Evolutionary conservation across 2,113 vertebrate genomes (phyloP), one percentile per base, ranked within the genome.

Genomic region (Ranitomeya imitator): DNA sequence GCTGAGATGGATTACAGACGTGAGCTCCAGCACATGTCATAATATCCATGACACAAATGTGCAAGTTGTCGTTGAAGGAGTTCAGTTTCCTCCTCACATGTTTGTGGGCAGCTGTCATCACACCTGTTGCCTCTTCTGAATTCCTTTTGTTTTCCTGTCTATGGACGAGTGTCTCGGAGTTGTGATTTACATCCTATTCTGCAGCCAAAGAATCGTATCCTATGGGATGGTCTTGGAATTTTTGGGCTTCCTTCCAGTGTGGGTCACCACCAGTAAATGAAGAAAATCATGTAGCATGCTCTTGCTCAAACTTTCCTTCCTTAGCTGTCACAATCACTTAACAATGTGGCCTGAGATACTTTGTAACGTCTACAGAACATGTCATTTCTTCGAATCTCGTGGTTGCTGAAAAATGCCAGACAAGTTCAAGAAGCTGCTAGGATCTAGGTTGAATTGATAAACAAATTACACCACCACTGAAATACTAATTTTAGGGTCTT

Each of bases 121-220:
- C 82, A 84, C 82, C 82, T 84, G 82, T 84, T 84, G 82, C 63
- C 63, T 84, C 82, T 31, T 84, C 82, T 84, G 82, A 71, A 52
- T 84, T 54, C 55, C 82, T 84, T 81, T 84, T 84, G 82, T 84
- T 69, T 84, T 23, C 63, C 65, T 71, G 63, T 55, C 63, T 84
- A 55, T n/a, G 8, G 82, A 84, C 82, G 71, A 71, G 65, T 71
- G 82, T 84, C 82, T 84, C 63, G 10, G 15, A 67, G 82, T 21
- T 19, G 82, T 71, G 82, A 84, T 84, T 84, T 84, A 84, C 63
- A 84, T 84, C 82, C 82, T 26, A 69, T 69, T 45, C 82, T 69
- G 51, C 4, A 84, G 82, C 51, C 14, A 52, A 84, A 31, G 81
- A 69, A 54, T 23, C 82, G 5, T 16, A 65, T 84, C 63, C 82